Evolutionary conservation across 2,888 invertebrate species (phyloP).

Genomic region (Dolichopus griseipennis): DNA sequence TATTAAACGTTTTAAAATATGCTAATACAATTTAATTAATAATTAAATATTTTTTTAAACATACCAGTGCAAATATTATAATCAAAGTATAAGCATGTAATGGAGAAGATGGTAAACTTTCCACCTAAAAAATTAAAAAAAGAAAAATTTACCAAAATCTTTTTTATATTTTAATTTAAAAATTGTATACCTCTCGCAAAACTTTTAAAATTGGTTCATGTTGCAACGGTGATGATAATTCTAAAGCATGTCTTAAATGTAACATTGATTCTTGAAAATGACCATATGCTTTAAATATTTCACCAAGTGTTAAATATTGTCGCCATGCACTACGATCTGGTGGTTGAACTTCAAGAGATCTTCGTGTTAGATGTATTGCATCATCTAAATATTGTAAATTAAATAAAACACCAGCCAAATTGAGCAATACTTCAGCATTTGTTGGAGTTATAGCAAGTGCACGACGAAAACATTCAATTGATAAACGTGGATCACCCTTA

Average conservation of each 20-base stretch:
- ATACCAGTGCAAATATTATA: slow-evolving; percentile 78
- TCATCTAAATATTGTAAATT: slow-evolving; percentile 83
- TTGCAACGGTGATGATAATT: slow-evolving; percentile 62
- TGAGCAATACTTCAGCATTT: slow-evolving; percentile 76
- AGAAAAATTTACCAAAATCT: not conserved
- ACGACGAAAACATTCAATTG: slow-evolving; percentile 82
- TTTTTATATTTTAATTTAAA: no score
- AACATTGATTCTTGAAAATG: slow-evolving; percentile 80
- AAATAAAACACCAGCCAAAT: slow-evolving; percentile 74
- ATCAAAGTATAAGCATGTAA: slow-evolving; percentile 78
- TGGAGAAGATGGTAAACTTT: slow-evolving; percentile 67
- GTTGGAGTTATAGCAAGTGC: slow-evolving; percentile 78
- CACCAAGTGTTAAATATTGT: slow-evolving; percentile 83
- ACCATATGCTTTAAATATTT: slow-evolving; percentile 85
- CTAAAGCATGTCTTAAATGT: slow-evolving; percentile 72
- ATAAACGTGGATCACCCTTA: slow-evolving; percentile 75
- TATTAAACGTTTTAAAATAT: not conserved
- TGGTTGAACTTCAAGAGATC: slow-evolving; percentile 75
- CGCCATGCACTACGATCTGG: slow-evolving; percentile 83
- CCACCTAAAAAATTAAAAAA: slow-evolving; percentile 41
- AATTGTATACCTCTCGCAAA: slow-evolving; percentile 53
- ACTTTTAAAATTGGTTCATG: slow-evolving; percentile 73
- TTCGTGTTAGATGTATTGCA: slow-evolving; percentile 75
- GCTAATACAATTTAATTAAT: not conserved
- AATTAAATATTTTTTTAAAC: slow-evolving; percentile 23